Conservation (phyloP, 2,113 vertebrate genomes). For the Microtus richardsoni region DNA sequence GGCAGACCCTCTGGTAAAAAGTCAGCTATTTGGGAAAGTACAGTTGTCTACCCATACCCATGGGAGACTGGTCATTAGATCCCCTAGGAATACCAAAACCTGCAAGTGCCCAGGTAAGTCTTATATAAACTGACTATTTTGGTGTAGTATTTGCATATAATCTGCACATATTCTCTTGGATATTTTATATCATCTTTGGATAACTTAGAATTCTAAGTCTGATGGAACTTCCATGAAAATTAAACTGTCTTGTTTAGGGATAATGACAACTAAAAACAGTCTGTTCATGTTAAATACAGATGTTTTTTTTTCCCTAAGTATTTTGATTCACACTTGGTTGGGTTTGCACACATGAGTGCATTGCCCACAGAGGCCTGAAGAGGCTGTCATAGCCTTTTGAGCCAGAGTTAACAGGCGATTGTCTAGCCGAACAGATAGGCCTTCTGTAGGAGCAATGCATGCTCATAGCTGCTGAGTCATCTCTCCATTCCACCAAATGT, state of each 20-base stretch:
- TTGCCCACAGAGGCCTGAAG: background rate
- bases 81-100: background rate
- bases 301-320: background rate
- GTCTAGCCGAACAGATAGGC: background rate
- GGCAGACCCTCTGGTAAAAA: background rate
- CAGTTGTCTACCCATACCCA: background rate
- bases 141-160: background rate
- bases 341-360: background rate
- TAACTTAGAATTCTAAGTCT: background rate
- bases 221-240: background rate
- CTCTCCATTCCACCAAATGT: background rate
- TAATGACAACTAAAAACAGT: background rate
- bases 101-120: background rate
- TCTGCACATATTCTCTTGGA: background rate
- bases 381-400: background rate
- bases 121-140: background rate
- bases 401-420: background rate
- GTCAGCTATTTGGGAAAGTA: background rate
- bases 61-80: background rate
- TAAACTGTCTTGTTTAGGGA: background rate
- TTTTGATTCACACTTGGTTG: background rate
- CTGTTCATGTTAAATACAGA: background rate
- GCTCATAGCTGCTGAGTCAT: background rate
- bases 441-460: background rate
- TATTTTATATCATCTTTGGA: background rate